phyloP scores from a whole-genome alignment of 2,797 vertebrate species.

The Cyprinodon diabolis region DNA sequence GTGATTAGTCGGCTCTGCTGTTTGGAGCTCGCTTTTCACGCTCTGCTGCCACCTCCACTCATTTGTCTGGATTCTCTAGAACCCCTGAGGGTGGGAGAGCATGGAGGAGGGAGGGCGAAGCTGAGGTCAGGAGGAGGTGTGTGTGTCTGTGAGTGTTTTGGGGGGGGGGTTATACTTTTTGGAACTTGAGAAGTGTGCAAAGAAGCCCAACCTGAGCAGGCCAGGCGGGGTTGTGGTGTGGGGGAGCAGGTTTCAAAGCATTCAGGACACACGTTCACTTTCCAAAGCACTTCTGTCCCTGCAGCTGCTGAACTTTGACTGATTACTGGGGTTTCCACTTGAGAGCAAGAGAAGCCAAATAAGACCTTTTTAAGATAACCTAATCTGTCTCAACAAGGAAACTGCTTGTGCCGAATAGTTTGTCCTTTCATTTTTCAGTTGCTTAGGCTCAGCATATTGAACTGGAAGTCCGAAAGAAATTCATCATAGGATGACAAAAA shows the following conservation, averaged over 20 bases:
- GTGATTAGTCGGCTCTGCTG: slow-evolving; percentile 69
- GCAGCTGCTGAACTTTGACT: slow-evolving; percentile 30
- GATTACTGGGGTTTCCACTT: slow-evolving; percentile 45
- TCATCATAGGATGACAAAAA: not conserved
- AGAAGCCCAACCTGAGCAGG: slow-evolving; percentile 31
- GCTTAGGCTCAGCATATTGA: not conserved
- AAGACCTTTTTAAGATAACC: slow-evolving; percentile 18
- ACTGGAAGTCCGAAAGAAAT: not conserved
- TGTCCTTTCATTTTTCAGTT: not conserved
- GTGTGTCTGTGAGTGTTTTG: slow-evolving; percentile 38
- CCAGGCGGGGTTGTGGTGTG: slow-evolving; percentile 46
- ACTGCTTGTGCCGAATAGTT: not conserved
- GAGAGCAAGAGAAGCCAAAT: slow-evolving; percentile 19
- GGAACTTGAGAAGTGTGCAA: slow-evolving; percentile 28
- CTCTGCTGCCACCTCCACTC: slow-evolving; percentile 67
- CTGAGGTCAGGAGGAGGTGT: slow-evolving; percentile 63
- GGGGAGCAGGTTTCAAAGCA: slow-evolving; percentile 66
- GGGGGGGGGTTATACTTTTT: slow-evolving; percentile 33
- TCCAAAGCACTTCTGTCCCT: slow-evolving; percentile 46
- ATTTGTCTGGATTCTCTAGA: slow-evolving; percentile 71
- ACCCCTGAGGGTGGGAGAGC: slow-evolving; percentile 58
- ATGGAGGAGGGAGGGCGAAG: slow-evolving; percentile 29
- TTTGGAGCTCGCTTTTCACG: slow-evolving; percentile 47
- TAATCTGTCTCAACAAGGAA: slow-evolving; percentile 19
- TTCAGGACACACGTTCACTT: slow-evolving; percentile 38